A percentile compares a stretch with the other conserved stretches of the same genome.
Evolutionary conservation across 1,140 invertebrate genomes (phyloP).

Genomic region (Drosophila melanogaster): Release_6_plus_ISO1_MT NC_004354.4:3347001-3347500

Average conservation of each 20-base stretch:
- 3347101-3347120: conserved; percentile 81
- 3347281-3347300: conserved; percentile 7
- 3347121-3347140: conserved; percentile 70
- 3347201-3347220: conserved; percentile 2
- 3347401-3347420: not conserved
- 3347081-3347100: conserved; percentile 59
- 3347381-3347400: conserved; percentile 15
- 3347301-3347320: conserved; percentile 16
- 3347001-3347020: conserved; percentile 53
- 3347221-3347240: conserved; percentile 48
- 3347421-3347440: not conserved
- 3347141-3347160: conserved; percentile 49
- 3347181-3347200: not conserved
- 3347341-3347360: conserved; percentile 2
- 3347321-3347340: conserved; percentile 19
- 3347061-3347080: conserved; percentile 28
- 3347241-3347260: conserved; percentile 78
- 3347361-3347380: conserved; percentile 24
- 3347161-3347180: conserved; percentile 47
- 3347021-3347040: conserved; percentile 27
- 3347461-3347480: conserved; percentile 3
- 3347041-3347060: conserved; percentile 12
- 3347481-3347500: conserved; percentile 6
- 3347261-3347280: conserved; percentile 61
- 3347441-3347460: conserved; percentile 11